Base-by-base conservation (phyloP, 2,797 vertebrate genomes). In the Anguilla megastoma region DNA sequence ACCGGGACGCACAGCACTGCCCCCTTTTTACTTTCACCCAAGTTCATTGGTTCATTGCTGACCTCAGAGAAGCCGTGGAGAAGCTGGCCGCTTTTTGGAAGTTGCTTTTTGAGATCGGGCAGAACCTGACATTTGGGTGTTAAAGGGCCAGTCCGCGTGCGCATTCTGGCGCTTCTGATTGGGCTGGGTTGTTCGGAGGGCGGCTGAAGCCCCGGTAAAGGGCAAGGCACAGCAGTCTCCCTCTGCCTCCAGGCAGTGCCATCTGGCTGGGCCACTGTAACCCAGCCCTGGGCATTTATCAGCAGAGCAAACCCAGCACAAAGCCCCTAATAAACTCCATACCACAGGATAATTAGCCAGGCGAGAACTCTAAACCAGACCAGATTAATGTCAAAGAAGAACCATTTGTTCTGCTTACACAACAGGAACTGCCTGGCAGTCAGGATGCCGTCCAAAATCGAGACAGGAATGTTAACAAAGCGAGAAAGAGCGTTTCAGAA, bases 251-350 rank as follows among this genome's bases (percentile, higher is more conserved):
- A 86, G 88, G 90, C 90, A 88, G 54, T 82, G 85, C 90, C 92
- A 92, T 92, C 90, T 92, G 92, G 88, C 86, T 66, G 79, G 66
- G 86, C 85, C 52, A 66, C 58, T 85, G 87, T 85, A 88, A 45
- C 58, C 89, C 76, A 80, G 79, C 87, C 86, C 86, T 86, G 88
- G 14, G 41, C 88, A 91, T 91, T 88, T 89, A 90, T 90, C 85
- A 89, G 82, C 79, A 52, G 90, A 86, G 82, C 86, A 76, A 54
- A 91, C 69, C 63, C 52, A 86, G 89, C 86, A 89, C 74, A 52
- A 89, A 91, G 87, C 60, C 83, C 86, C 85, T 90, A 88, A 91
- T 91, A 91, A 91, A 88, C 89, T 88, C 90, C 82, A 89, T 90
- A 87, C 84, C 86, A 85, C 80, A 54, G 79, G 88, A 91, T 90